These are phyloP conservation scores for Wasmannia auropunctata DNA, from an alignment of 1,140 invertebrate genomes.

Conservation along the genomic window DNA sequence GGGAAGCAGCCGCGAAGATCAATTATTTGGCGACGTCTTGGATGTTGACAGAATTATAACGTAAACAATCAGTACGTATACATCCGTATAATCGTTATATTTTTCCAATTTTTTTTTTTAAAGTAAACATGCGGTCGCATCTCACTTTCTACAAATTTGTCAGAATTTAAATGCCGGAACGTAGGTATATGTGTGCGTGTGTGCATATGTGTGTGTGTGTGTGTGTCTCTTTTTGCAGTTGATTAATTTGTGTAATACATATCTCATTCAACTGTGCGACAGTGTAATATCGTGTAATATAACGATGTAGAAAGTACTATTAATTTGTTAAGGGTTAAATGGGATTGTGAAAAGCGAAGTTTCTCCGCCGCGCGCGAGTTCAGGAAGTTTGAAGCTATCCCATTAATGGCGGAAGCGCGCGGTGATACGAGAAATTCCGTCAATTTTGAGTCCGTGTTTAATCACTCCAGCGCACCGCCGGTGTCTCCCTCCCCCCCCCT, in stretches of 20 bases:
- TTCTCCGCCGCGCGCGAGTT: background rate
- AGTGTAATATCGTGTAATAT: slow-evolving; percentile 2
- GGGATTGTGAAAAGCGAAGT: slow-evolving; percentile 46
- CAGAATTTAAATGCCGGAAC: background rate
- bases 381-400: slow-evolving; percentile 44
- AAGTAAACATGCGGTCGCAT: background rate
- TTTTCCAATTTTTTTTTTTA: background rate
- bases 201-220: too few species aligned
- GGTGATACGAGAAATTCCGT: slow-evolving; percentile 48
- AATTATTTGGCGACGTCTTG: background rate
- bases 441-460: slow-evolving; percentile 33
- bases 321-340: slow-evolving; percentile 49
- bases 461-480: slow-evolving; percentile 3
- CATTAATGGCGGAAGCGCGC: slow-evolving; percentile 36
- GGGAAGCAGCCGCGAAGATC: background rate
- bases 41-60: background rate
- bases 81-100: background rate
- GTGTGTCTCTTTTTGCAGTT: background rate
- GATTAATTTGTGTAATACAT: background rate
- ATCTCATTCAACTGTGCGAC: background rate
- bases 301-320: slow-evolving; percentile 16
- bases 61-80: background rate
- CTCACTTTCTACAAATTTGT: background rate
- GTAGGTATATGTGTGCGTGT: too few species aligned
- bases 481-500: background rate